phyloP scores from a whole-genome alignment of 2,113 vertebrate genomes.

The Mustela nigripes region DNA sequence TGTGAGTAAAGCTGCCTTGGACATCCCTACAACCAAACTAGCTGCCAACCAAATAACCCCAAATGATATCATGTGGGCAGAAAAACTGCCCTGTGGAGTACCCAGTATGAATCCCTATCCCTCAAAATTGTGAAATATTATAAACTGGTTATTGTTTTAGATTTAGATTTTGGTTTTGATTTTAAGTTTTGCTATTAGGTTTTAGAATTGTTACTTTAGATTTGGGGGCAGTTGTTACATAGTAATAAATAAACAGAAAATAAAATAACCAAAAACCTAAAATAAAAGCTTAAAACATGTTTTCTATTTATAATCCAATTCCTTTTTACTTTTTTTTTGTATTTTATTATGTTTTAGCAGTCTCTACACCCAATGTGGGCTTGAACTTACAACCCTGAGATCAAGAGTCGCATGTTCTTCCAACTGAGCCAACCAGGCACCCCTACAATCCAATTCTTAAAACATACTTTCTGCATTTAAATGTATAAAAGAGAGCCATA shows the following conservation, averaged over 20 bases:
- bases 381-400: not conserved
- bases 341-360: not conserved
- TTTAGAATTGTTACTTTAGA: not conserved
- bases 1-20: not conserved
- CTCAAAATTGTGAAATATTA: slow-evolving; percentile 33
- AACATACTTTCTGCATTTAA: slow-evolving; percentile 28
- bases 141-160: not conserved
- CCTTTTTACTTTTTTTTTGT: not conserved
- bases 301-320: slow-evolving; percentile 24
- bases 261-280: not conserved
- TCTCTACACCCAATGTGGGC: not conserved
- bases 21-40: not conserved
- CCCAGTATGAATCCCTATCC: not conserved
- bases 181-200: not conserved
- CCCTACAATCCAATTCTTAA: slow-evolving; percentile 18
- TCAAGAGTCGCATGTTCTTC: not conserved
- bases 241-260: not conserved
- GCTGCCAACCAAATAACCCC: not conserved
- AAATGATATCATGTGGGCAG: not conserved
- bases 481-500: slow-evolving; percentile 20
- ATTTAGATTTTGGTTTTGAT: not conserved
- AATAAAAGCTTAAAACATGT: slow-evolving; percentile 48
- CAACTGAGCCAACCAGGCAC: not conserved
- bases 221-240: not conserved
- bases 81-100: not conserved